These are phyloP conservation scores for Pseudolaguvia tuberculata DNA, from an alignment of 2,113 vertebrate species.

Conservation along the genomic window DNA sequence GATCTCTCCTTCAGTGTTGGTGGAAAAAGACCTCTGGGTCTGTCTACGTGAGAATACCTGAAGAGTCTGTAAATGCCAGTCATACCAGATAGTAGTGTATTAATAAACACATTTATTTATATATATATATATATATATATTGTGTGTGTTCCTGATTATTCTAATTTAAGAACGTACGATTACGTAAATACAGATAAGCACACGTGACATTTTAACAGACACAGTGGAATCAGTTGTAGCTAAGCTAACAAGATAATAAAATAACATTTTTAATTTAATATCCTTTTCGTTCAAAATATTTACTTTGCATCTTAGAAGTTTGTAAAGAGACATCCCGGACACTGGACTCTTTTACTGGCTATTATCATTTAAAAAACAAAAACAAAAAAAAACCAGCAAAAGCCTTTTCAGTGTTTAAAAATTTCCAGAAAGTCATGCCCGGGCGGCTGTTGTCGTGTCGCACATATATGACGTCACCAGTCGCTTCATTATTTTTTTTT, in stretches of 20 bases:
- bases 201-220: too few relatives aligned
- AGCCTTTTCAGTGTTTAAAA: neutral
- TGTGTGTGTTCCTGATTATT: too few relatives aligned
- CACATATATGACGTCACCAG: slow-evolving; percentile 35
- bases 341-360: neutral
- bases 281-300: slow-evolving; percentile 13
- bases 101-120: too few relatives aligned
- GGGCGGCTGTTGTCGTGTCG: slow-evolving; percentile 39
- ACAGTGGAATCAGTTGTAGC: neutral
- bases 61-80: slow-evolving; percentile 19
- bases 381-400: neutral
- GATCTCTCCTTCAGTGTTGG: slow-evolving; percentile 76
- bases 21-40: slow-evolving; percentile 60
- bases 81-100: neutral
- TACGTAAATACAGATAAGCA: neutral
- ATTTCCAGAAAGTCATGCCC: slow-evolving; percentile 40
- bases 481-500: neutral
- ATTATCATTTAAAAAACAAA: neutral
- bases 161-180: too few relatives aligned
- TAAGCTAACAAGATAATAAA: neutral
- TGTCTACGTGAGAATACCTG: slow-evolving; percentile 6
- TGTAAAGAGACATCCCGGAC: slow-evolving; percentile 34
- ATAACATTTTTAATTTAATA: slow-evolving; percentile 44
- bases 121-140: too few relatives aligned
- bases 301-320: slow-evolving; percentile 37